phyloP scores from a whole-genome alignment of 2,888 invertebrate species.

The Luperina testacea region DNA sequence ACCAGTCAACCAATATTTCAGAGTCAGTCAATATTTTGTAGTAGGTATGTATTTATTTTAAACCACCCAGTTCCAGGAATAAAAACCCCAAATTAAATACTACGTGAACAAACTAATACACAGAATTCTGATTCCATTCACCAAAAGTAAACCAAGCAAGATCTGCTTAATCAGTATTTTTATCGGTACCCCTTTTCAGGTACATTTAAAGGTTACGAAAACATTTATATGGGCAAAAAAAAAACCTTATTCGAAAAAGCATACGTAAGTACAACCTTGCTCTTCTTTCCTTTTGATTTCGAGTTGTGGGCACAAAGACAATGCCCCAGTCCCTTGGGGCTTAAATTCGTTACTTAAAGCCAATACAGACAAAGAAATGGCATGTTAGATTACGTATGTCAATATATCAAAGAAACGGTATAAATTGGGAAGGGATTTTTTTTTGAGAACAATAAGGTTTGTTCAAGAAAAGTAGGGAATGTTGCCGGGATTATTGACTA shows the following conservation, averaged over 20 bases:
- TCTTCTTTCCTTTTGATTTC: conserved; percentile 57
- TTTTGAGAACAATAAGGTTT: conserved; percentile 31
- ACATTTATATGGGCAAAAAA: conserved; percentile 52
- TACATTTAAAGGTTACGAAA: conserved; percentile 54
- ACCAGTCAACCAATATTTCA: no score
- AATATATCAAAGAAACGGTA: conserved; percentile 56
- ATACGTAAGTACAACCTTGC: conserved; percentile 43
- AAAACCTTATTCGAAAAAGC: conserved; percentile 56
- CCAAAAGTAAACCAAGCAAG: conserved; percentile 8
- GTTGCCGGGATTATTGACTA: conserved; percentile 43
- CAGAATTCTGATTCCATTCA: conserved; percentile 14
- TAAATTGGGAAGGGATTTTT: conserved; percentile 20
- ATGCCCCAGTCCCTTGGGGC: conserved; percentile 49
- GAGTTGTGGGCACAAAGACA: conserved; percentile 63
- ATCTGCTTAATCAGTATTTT: conserved; percentile 35
- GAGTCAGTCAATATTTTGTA: no score
- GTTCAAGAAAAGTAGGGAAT: conserved; percentile 24
- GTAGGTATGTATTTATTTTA: neutral
- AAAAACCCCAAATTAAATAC: conserved; percentile 14
- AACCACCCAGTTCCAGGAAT: neutral
- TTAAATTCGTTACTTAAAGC: conserved; percentile 64
- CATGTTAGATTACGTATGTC: conserved; percentile 62
- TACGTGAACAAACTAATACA: conserved; percentile 11
- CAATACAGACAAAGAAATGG: conserved; percentile 58
- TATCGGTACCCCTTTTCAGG: conserved; percentile 38